These are phyloP conservation scores for Drosophila flavopinicola DNA, from an alignment of 2,888 invertebrate genomes.

Conservation along the genomic window DNA sequence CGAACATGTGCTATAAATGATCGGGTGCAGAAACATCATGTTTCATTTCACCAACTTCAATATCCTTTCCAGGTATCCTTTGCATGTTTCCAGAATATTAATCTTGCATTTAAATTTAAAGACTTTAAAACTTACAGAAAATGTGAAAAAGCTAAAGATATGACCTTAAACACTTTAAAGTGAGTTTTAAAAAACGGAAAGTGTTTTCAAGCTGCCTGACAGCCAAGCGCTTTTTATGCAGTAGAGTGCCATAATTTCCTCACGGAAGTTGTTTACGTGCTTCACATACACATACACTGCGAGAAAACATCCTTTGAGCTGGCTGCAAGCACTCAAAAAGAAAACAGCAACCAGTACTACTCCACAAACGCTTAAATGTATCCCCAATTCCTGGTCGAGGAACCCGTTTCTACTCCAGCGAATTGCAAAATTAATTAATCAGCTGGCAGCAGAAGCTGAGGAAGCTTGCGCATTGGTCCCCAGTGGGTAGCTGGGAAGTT, in stretches of 20 bases:
- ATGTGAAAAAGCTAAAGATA: too few relatives aligned
- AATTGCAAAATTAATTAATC: constrained; percentile 17
- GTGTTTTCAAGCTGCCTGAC: not conserved
- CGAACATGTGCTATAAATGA: not conserved
- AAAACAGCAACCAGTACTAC: constrained; percentile 4
- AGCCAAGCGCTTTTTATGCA: not conserved
- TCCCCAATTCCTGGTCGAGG: constrained; percentile 7
- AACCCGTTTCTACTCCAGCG: too few relatives aligned
- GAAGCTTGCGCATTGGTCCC: not conserved
- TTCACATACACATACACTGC: constrained; percentile 4
- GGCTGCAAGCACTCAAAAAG: not conserved
- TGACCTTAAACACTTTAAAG: not conserved
- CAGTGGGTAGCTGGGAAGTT: not conserved
- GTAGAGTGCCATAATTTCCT: constrained; percentile 5
- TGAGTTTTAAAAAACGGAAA: not conserved
- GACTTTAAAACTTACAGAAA: too few relatives aligned
- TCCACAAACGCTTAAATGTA: too few relatives aligned
- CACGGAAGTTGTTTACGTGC: constrained; percentile 1
- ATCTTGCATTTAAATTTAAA: too few relatives aligned
- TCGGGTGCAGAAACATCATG: too few relatives aligned
- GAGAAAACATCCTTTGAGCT: constrained; percentile 5
- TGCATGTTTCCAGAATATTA: too few relatives aligned
- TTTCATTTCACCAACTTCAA: too few relatives aligned
- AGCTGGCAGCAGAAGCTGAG: not conserved
- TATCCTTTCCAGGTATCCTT: too few relatives aligned